phyloP scores from a whole-genome alignment of 2,113 vertebrate species.

The Lipotes vexillifer region DNA sequence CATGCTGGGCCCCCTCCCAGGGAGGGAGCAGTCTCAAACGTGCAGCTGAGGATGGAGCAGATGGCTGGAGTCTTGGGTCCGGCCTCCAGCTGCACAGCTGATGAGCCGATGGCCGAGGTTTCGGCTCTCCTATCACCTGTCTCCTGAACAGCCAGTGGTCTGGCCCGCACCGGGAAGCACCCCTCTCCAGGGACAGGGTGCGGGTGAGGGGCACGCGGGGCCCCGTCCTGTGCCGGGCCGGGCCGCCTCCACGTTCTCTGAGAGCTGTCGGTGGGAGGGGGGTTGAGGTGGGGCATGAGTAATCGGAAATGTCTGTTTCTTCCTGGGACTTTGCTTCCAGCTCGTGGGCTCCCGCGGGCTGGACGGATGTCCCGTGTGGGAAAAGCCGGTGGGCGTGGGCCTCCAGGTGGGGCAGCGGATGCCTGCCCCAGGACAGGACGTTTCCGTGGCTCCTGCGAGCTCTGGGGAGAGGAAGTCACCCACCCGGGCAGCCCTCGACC shows the following conservation, averaged over 20 bases:
- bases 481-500: fast-evolving
- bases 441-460: neutral
- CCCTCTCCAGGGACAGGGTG: neutral
- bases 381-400: neutral
- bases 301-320: neutral
- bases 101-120: neutral
- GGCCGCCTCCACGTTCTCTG: fast-evolving
- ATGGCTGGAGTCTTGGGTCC: neutral
- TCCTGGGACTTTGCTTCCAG: neutral
- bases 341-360: neutral
- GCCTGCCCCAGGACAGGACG: neutral
- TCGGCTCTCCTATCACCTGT: neutral
- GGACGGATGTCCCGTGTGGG: neutral
- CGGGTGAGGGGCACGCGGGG: neutral
- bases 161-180: neutral
- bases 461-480: neutral
- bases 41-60: neutral
- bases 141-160: neutral
- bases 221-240: neutral
- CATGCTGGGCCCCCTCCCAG: neutral
- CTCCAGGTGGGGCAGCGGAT: neutral
- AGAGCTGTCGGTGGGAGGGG: neutral
- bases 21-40: neutral
- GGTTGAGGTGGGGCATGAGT: neutral
- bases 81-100: slow-evolving; percentile 50